These are phyloP conservation scores for Callopanchax toddi DNA, from an alignment of 2,113 vertebrate genomes.

Conservation along the genomic window DNA sequence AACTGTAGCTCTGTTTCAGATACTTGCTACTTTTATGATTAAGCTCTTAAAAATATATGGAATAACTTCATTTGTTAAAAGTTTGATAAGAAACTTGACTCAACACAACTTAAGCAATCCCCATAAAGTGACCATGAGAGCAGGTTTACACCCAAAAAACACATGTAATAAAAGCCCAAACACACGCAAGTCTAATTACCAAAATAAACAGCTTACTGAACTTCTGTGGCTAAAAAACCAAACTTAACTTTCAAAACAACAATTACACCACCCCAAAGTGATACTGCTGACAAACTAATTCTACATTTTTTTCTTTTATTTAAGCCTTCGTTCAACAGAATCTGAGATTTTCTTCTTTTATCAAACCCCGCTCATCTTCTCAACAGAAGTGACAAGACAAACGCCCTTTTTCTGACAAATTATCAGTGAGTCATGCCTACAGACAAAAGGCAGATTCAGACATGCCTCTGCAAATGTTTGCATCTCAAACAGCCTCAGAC, in stretches of 20 bases:
- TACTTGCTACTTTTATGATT: too few species aligned
- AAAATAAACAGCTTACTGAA: background rate
- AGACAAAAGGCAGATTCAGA: constrained; percentile 35
- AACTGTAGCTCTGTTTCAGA: too few species aligned
- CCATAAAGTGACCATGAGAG: background rate
- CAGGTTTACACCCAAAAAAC: background rate
- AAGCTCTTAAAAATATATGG: too few species aligned
- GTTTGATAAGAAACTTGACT: too few species aligned
- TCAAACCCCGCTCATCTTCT: background rate
- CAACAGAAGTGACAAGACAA: constrained; percentile 17
- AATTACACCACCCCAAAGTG: background rate
- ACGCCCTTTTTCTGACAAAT: constrained; percentile 10
- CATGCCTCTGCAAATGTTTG: constrained; percentile 42
- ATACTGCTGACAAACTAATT: background rate
- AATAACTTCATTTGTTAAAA: too few species aligned
- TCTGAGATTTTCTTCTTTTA: background rate
- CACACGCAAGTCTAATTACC: background rate
- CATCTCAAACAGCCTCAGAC: constrained; percentile 35
- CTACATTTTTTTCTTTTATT: background rate
- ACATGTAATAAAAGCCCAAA: background rate
- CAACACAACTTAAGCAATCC: too few species aligned
- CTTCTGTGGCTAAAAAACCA: background rate
- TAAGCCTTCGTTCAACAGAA: background rate
- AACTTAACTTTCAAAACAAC: background rate
- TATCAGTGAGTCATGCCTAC: constrained; percentile 25